These are phyloP conservation scores for Delichon dasypus DNA, from an alignment of 2,797 vertebrate genomes.

Conservation along the genomic window DNA sequence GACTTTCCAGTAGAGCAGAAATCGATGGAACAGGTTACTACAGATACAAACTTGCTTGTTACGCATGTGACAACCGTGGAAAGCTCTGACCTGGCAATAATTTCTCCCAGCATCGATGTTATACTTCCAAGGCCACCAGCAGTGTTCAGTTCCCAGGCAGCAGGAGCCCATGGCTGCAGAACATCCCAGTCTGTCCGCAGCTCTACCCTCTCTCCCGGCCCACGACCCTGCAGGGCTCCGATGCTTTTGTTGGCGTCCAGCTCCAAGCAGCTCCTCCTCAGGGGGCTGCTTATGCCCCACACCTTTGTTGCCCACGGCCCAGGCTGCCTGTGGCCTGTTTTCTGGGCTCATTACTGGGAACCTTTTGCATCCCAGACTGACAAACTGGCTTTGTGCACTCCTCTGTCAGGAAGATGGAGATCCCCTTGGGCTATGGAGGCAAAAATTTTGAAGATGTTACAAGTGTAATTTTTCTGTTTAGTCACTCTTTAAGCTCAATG, in stretches of 20 bases:
- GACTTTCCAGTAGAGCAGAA: neutral
- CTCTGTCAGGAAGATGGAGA: neutral
- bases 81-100: neutral
- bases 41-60: neutral
- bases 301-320: neutral
- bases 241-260: neutral
- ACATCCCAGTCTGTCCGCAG: rapidly evolving
- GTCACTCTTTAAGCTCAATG: neutral
- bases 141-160: neutral
- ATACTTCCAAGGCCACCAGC: neutral
- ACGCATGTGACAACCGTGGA: neutral
- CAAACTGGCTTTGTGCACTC: neutral
- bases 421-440: neutral
- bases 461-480: neutral
- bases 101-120: neutral
- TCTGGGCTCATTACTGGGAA: neutral
- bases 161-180: neutral
- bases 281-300: rapidly evolving
- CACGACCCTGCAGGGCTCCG: rapidly evolving
- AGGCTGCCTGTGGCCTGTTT: neutral
- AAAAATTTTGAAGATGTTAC: neutral
- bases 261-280: rapidly evolving
- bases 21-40: neutral
- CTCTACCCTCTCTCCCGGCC: neutral
- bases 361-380: neutral